Percentiles rank a stretch among this genome's conserved stretches.
Evolutionary conservation across 2,888 invertebrate species (phyloP).

Genomic region (Sinodicranocentrus sp.): DNA sequence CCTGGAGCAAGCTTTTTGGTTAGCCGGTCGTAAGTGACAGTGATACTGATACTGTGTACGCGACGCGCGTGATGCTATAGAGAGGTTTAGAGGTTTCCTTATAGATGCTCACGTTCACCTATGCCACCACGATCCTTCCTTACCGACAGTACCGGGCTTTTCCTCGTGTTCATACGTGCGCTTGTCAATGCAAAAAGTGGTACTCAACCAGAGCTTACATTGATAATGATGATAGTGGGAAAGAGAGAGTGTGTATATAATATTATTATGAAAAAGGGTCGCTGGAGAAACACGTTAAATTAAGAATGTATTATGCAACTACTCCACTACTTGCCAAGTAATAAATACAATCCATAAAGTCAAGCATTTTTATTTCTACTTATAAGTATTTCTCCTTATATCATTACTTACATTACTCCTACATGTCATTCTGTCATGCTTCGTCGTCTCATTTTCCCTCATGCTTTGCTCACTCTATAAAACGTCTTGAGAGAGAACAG

Average conservation of each 20-base stretch:
- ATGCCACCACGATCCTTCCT: neutral
- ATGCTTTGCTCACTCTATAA: neutral
- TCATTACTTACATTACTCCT: neutral
- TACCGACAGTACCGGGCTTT: constrained; percentile 23
- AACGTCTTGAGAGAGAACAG: neutral
- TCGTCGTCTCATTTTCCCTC: constrained; percentile 13
- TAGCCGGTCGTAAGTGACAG: no score
- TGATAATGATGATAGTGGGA: neutral
- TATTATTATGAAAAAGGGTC: neutral
- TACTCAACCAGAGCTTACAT: neutral
- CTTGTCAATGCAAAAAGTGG: no score
- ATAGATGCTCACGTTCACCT: neutral
- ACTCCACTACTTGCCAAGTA: neutral
- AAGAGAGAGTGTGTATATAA: neutral
- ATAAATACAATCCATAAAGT: constrained; percentile 7
- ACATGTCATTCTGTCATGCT: constrained; percentile 35
- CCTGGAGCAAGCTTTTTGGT: no score
- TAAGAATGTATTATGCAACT: constrained; percentile 17
- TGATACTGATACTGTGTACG: neutral
- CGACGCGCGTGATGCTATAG: constrained; percentile 4
- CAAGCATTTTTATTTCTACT: neutral
- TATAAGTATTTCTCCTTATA: neutral
- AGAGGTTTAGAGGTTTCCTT: no score
- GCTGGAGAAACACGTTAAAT: neutral
- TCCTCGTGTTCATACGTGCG: neutral